Conservation (phyloP, 2,113 vertebrate genomes). For the Theropithecus gelada region DNA sequence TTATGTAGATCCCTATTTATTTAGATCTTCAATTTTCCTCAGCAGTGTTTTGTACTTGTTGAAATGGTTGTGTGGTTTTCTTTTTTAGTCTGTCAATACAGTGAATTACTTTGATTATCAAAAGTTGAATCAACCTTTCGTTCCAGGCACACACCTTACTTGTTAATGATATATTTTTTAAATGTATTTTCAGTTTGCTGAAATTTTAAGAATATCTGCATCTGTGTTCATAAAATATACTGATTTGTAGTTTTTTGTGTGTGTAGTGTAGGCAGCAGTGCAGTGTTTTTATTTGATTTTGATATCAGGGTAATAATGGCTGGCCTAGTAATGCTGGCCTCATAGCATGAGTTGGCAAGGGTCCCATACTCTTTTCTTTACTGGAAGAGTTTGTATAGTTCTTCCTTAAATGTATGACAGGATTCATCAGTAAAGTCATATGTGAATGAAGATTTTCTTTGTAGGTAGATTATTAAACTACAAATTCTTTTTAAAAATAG, state of each 20-base stretch:
- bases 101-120: slow-evolving; percentile 3
- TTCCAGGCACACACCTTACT: not conserved
- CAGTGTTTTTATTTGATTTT: not conserved
- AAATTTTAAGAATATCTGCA: not conserved
- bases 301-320: not conserved
- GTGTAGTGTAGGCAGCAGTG: not conserved
- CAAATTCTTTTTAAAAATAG: not conserved
- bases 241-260: not conserved
- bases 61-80: not conserved
- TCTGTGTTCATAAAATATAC: not conserved
- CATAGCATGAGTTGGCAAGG: not conserved
- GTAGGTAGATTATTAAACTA: not conserved
- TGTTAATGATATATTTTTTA: not conserved
- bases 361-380: not conserved
- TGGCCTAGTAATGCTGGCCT: not conserved
- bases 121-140: not conserved
- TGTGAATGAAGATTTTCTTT: not conserved
- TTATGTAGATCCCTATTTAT: not conserved
- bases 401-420: not conserved
- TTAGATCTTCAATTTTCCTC: not conserved
- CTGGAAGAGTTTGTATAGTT: not conserved
- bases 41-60: not conserved
- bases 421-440: not conserved
- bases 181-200: not conserved
- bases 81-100: not conserved